These are phyloP conservation scores for Heliornis fulica DNA, from an alignment of 2,113 vertebrate genomes.

Conservation along the genomic window DNA sequence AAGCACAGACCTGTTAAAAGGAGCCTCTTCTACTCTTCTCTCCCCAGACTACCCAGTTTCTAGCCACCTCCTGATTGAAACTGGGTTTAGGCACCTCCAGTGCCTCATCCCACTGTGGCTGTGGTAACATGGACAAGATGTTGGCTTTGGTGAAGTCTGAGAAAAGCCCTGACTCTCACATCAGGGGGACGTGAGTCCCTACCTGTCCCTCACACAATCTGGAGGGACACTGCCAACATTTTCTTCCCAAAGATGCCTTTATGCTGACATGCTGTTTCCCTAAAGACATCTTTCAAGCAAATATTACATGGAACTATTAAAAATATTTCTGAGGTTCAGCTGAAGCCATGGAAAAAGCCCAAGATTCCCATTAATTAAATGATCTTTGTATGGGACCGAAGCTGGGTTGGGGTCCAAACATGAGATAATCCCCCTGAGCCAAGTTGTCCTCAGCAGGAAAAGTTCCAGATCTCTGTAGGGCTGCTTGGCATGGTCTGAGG, in stretches of 20 bases:
- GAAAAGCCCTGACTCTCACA: background rate
- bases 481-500: background rate
- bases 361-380: background rate
- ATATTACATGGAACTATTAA: background rate
- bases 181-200: background rate
- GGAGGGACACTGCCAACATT: background rate
- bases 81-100: background rate
- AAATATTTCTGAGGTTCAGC: background rate
- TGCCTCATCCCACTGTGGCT: background rate
- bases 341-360: background rate
- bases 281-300: background rate
- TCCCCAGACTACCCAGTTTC: background rate
- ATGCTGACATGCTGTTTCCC: background rate
- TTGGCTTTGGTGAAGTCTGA: background rate
- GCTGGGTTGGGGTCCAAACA: background rate
- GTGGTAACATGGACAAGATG: background rate
- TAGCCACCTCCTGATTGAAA: background rate
- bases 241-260: background rate
- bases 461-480: fast-evolving
- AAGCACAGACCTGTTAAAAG: background rate
- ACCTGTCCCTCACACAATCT: background rate
- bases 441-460: background rate
- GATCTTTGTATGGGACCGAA: background rate
- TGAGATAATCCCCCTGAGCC: background rate
- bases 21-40: background rate